These are phyloP conservation scores for Coilia nasus DNA, from an alignment of 2,797 vertebrate species.

Conservation along the genomic window DNA sequence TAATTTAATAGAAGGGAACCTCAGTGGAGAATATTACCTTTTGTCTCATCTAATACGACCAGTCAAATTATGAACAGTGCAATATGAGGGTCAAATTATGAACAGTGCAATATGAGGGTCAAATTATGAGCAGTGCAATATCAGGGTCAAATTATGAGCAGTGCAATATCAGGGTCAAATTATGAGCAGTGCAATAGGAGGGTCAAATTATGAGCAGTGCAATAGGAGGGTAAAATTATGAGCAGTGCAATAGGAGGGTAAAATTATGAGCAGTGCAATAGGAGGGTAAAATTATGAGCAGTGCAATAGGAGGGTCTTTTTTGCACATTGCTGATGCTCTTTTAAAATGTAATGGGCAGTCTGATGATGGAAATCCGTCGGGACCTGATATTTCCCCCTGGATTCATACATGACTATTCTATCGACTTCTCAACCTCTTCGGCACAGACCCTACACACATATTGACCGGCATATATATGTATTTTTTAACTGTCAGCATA, in stretches of 20 bases:
- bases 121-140: too few relatives aligned
- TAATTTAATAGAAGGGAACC: not conserved
- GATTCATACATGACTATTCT: slow-evolving; percentile 32
- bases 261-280: too few relatives aligned
- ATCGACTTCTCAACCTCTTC: slow-evolving; percentile 53
- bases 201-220: too few relatives aligned
- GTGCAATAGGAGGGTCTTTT: not conserved
- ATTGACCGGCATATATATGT: slow-evolving; percentile 50
- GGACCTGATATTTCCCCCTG: slow-evolving; percentile 31
- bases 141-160: too few relatives aligned
- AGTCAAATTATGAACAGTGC: not conserved
- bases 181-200: too few relatives aligned
- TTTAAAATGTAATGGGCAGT: slow-evolving; percentile 13
- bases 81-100: too few relatives aligned
- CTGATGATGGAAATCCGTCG: not conserved
- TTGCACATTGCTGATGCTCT: not conserved
- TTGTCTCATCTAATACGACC: not conserved
- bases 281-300: too few relatives aligned
- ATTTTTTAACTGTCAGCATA: slow-evolving; percentile 48
- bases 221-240: too few relatives aligned
- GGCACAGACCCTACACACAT: slow-evolving; percentile 44
- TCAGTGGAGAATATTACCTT: not conserved
- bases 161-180: too few relatives aligned
- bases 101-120: too few relatives aligned
- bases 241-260: too few relatives aligned